Evolutionary conservation across 2,888 invertebrate genomes (phyloP).

Genomic region (Chrysodeixis includens): DNA sequence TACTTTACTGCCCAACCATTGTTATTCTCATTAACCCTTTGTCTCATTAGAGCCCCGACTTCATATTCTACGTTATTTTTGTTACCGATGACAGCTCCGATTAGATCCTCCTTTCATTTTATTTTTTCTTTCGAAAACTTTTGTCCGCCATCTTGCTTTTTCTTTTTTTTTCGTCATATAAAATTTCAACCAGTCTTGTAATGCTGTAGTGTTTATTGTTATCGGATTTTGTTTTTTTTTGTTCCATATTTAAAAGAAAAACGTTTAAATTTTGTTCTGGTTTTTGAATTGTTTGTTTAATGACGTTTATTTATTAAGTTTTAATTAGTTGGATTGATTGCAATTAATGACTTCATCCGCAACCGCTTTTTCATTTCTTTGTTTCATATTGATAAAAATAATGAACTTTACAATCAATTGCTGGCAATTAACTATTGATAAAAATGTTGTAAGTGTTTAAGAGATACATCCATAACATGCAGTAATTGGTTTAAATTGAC

Average conservation of each 20-base stretch:
- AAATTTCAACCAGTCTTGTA: constrained; percentile 62
- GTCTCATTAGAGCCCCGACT: constrained; percentile 85
- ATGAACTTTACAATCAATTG: constrained; percentile 59
- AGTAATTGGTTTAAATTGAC: background rate
- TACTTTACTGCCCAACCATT: constrained; percentile 85
- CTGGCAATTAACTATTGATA: constrained; percentile 46
- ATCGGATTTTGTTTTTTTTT: constrained; percentile 31
- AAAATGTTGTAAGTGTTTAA: constrained; percentile 17
- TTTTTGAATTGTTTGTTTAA: constrained; percentile 38
- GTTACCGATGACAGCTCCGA: constrained; percentile 83
- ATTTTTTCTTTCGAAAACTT: constrained; percentile 59
- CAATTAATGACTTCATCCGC: constrained; percentile 30
- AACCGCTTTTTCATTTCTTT: constrained; percentile 29
- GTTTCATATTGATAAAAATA: constrained; percentile 42
- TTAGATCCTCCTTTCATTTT: constrained; percentile 75
- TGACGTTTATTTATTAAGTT: constrained; percentile 22
- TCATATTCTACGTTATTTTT: constrained; percentile 84
- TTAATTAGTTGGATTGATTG: constrained; percentile 39
- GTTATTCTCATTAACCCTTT: constrained; percentile 88
- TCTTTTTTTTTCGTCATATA: constrained; percentile 62
- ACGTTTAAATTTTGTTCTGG: constrained; percentile 50
- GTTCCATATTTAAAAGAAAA: constrained; percentile 36
- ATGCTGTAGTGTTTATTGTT: constrained; percentile 62
- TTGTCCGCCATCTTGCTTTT: constrained; percentile 64
- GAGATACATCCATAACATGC: background rate